Conservation (phyloP, 2,888 invertebrate genomes). For the Eupithecia insigniata region DNA sequence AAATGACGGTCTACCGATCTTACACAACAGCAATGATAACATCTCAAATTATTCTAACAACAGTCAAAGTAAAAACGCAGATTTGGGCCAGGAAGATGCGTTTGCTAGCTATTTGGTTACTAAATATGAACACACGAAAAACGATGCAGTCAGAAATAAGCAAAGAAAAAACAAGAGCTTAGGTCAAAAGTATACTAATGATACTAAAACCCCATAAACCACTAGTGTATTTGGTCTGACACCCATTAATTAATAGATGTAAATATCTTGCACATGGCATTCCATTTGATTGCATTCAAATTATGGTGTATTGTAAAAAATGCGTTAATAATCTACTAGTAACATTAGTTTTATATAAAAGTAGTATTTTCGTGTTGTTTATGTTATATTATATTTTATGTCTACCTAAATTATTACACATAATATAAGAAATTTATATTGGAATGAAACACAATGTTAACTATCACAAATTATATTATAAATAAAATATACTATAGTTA, state of each 20-base stretch:
- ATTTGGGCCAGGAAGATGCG: constrained; percentile 56
- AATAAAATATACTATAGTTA: neutral
- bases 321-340: neutral
- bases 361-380: neutral
- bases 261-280: neutral
- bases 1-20: constrained; percentile 46
- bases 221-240: neutral
- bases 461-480: constrained; percentile 8
- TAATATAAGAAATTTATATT: neutral
- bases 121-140: constrained; percentile 50
- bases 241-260: neutral
- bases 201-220: constrained; percentile 29
- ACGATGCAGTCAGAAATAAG: constrained; percentile 23
- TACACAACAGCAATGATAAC: constrained; percentile 56
- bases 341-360: too few species aligned
- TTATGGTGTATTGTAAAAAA: neutral
- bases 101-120: constrained; percentile 69
- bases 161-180: constrained; percentile 27
- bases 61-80: constrained; percentile 47
- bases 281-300: constrained; percentile 1
- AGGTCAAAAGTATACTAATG: constrained; percentile 43
- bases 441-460: neutral
- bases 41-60: constrained; percentile 55
- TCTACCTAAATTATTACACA: neutral
- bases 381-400: neutral